Evolutionary conservation across 2,888 invertebrate species (phyloP).

Genomic region (Argynnis bischoffii): DNA sequence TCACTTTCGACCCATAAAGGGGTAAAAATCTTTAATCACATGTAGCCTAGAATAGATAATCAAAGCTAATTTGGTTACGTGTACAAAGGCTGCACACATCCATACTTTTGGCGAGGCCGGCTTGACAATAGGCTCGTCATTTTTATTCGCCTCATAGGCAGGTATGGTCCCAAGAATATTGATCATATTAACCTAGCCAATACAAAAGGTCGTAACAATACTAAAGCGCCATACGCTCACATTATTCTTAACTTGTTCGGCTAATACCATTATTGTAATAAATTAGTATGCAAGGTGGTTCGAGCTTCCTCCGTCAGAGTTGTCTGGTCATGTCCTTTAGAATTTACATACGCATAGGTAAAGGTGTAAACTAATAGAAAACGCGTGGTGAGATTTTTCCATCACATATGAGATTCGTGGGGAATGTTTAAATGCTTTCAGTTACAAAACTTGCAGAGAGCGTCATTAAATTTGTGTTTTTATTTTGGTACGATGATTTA

Average conservation of each 20-base stretch:
- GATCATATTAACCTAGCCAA: constrained; percentile 55
- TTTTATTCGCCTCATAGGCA: constrained; percentile 61
- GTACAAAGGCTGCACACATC: constrained; percentile 46
- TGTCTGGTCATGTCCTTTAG: constrained; percentile 64
- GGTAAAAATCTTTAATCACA: constrained; percentile 35
- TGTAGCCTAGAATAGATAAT: constrained; percentile 46
- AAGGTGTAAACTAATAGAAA: constrained; percentile 27
- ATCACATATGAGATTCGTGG: not conserved
- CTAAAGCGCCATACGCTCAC: constrained; percentile 39
- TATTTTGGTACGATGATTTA: not conserved
- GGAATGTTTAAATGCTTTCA: constrained; percentile 3
- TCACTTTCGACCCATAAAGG: constrained; percentile 44
- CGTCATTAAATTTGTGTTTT: not conserved
- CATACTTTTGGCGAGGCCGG: constrained; percentile 67
- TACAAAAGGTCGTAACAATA: constrained; percentile 42
- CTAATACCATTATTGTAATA: constrained; percentile 55
- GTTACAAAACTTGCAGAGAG: not conserved
- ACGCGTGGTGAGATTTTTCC: constrained; percentile 23
- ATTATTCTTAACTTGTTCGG: constrained; percentile 52
- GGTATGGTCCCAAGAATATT: constrained; percentile 64
- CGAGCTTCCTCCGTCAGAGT: constrained; percentile 60
- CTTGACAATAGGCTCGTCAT: constrained; percentile 63
- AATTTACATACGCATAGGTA: constrained; percentile 53
- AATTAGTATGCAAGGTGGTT: constrained; percentile 69
- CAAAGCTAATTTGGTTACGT: constrained; percentile 53